Evolutionary conservation across 2,797 vertebrate genomes (phyloP).

Genomic region (Eurystomus glaucurus): DNA sequence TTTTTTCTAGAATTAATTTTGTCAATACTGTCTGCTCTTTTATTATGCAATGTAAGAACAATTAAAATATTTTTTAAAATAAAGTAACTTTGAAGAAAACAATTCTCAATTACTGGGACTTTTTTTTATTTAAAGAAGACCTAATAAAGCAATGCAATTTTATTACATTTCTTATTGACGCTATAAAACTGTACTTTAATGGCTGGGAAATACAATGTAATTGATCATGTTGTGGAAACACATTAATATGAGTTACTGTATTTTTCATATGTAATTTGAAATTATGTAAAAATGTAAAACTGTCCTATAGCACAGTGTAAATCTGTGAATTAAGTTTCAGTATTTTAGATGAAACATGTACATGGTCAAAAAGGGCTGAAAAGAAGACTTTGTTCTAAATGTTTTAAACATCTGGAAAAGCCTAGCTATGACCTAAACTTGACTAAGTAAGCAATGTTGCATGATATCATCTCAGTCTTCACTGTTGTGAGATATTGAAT

Average conservation of each 20-base stretch:
- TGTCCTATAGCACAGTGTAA: conserved; percentile 44
- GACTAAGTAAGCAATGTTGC: background rate
- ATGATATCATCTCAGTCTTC: background rate
- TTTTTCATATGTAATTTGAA: conserved; percentile 80
- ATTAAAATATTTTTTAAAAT: conserved; percentile 78
- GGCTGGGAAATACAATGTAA: conserved; percentile 73
- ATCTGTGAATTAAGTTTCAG: conserved; percentile 69
- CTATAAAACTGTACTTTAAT: conserved; percentile 79
- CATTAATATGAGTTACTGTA: conserved; percentile 80
- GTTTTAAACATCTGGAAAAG: background rate
- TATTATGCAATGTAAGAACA: conserved; percentile 79
- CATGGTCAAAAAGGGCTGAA: background rate
- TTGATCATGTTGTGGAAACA: conserved; percentile 79
- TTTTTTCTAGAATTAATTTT: conserved; percentile 77
- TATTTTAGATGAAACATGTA: conserved; percentile 54
- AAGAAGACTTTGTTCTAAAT: background rate
- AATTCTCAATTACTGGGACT: conserved; percentile 52
- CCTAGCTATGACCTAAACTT: background rate
- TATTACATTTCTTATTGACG: conserved; percentile 80
- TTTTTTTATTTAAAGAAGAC: conserved; percentile 32
- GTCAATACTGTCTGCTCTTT: conserved; percentile 79
- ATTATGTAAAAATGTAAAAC: conserved; percentile 72
- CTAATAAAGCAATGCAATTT: conserved; percentile 78
- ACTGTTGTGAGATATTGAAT: background rate
- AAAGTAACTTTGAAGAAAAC: conserved; percentile 69